Evolutionary conservation across 2,888 invertebrate genomes (phyloP).

Genomic region (Tenthredo mesomela): DNA sequence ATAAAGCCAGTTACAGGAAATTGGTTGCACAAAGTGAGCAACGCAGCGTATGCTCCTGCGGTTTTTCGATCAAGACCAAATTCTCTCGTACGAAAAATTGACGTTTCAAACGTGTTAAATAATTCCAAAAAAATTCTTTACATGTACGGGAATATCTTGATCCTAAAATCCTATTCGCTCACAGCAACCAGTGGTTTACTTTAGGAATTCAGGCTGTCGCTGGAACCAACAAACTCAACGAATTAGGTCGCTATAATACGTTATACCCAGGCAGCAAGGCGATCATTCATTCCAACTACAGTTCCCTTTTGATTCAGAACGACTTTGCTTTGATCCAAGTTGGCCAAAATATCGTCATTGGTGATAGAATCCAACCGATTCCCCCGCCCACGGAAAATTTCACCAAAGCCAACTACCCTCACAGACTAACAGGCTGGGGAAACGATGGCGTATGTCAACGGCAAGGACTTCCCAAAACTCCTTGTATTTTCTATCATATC

Average conservation of each 20-base stretch:
- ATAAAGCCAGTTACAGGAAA: background rate
- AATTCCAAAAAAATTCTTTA: background rate
- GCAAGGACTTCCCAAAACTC: background rate
- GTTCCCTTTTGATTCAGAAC: background rate
- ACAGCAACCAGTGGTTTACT: constrained; percentile 11
- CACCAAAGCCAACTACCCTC: constrained; percentile 14
- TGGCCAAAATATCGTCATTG: background rate
- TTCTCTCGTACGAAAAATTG: background rate
- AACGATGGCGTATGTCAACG: background rate
- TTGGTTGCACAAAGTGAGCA: background rate
- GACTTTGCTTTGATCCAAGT: constrained; percentile 8
- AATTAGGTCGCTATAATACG: background rate
- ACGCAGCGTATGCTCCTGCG: background rate
- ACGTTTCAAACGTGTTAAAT: background rate
- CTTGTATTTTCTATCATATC: background rate
- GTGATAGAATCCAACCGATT: background rate
- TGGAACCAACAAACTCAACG: background rate
- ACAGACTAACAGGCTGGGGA: constrained; percentile 10
- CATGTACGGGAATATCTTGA: background rate
- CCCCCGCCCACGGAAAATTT: background rate
- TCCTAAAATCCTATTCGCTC: background rate
- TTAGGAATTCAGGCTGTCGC: background rate
- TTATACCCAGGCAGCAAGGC: background rate
- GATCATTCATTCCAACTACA: background rate
- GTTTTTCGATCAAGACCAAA: background rate